These are phyloP conservation scores for Cyanoliseus patagonus DNA, from an alignment of 2,113 vertebrate species.

Conservation along the genomic window DNA sequence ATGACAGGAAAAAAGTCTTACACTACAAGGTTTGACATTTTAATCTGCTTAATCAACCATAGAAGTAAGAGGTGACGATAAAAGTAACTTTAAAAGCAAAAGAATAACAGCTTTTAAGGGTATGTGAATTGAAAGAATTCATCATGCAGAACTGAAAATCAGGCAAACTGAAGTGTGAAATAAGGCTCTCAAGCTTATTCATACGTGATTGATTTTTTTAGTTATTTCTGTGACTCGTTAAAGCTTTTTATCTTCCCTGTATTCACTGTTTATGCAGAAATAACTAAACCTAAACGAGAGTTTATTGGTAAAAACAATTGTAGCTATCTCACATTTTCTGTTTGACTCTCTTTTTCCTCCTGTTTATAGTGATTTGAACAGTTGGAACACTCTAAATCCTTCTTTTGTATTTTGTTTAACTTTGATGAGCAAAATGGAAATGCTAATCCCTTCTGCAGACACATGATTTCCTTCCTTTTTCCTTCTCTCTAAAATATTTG, in stretches of 20 bases:
- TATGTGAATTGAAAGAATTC: not conserved
- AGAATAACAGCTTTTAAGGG: not conserved
- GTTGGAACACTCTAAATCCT: conserved; percentile 50
- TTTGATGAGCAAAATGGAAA: conserved; percentile 61
- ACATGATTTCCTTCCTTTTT: conserved; percentile 55
- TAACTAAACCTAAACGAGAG: not conserved
- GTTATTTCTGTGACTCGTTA: not conserved
- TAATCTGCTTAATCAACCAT: not conserved
- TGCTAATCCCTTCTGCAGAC: conserved; percentile 55
- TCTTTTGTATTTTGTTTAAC: conserved; percentile 59
- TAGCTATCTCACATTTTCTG: not conserved
- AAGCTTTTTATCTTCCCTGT: not conserved
- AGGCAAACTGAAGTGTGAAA: not conserved
- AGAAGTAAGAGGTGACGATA: not conserved
- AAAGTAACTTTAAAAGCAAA: not conserved
- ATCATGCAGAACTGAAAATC: not conserved
- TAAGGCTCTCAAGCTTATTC: not conserved
- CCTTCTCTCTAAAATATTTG: conserved; percentile 19
- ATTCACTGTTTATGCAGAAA: not conserved
- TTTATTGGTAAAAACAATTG: not conserved
- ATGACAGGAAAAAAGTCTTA: not conserved
- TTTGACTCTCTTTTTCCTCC: conserved; percentile 24
- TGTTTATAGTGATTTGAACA: conserved; percentile 35
- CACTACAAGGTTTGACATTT: not conserved
- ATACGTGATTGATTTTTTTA: fast-evolving